A percentile compares a stretch with the other conserved stretches of the same genome.
Conservation (phyloP, 2,888 invertebrate species). For the Scotopteryx bipunctaria region DNA sequence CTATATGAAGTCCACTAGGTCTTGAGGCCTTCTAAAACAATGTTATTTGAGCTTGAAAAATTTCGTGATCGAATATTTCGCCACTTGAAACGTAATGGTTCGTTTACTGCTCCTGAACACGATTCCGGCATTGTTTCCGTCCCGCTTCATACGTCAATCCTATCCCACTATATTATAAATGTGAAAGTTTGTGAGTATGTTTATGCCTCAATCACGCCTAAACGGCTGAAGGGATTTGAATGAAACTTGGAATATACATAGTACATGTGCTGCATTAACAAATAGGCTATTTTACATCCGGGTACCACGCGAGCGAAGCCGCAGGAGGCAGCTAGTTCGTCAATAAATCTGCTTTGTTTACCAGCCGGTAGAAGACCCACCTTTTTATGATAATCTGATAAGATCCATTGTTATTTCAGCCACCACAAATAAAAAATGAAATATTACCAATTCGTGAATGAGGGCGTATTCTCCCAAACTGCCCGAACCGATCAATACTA, state of each 20-base stretch:
- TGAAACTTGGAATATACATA: no score
- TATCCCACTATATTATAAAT: no score
- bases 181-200: no score
- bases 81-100: slow-evolving; percentile 8
- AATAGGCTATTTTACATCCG: no score
- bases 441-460: slow-evolving; percentile 5
- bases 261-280: no score
- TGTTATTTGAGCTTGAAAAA: background rate
- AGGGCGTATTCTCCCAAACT: background rate
- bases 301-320: no score
- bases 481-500: background rate
- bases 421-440: slow-evolving; percentile 6
- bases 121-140: slow-evolving; percentile 18
- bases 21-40: no score
- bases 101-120: slow-evolving; percentile 22
- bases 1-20: no score
- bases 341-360: slow-evolving; percentile 11
- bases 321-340: no score
- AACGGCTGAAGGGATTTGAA: no score
- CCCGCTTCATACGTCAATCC: slow-evolving; percentile 10
- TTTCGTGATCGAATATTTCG: background rate
- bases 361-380: slow-evolving; percentile 2
- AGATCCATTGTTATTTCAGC: background rate
- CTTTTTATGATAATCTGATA: slow-evolving; percentile 11
- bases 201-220: no score